Base-by-base conservation (phyloP, 2,113 vertebrate species). In the Acanthisitta chloris region DNA sequence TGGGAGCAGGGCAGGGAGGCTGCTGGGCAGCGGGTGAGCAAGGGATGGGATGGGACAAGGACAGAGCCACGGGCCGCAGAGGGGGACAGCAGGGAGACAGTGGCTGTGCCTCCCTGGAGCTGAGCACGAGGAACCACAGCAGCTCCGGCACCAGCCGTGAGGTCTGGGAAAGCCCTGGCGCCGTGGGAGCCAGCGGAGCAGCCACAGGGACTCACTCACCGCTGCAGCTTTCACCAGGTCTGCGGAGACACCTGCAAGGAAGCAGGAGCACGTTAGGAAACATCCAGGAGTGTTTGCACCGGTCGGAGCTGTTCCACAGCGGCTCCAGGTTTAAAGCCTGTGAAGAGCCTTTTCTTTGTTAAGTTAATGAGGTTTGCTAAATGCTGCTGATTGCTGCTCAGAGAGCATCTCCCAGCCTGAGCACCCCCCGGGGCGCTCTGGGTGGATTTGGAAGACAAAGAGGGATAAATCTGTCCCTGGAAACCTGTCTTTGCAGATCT, bases 251-350 rank as follows among this genome's bases (percentile, higher is more conserved):
- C 95, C 97, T 97, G 94, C n/a, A 72, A 71, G 1, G 6, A 36
- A 88, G 43, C 2, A 3, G 79, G 34, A 81, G 21, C 1, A 1
- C 5, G 55, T 81, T 38, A 36, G 51, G 40, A 23, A 59, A 8
- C 23, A 64, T 1, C 61, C 48, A 0, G 2, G 23, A 8, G 3
- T 3, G 0, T 20, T 1, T 0, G 19, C 2, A 3, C 23, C 1
- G 2, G 3, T 2, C 0, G 0, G 33, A 45, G 26, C 7, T 45
- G 46, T 6, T 59, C 48, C 10, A 10, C 14, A 71, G 42, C 79
- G 54, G 29, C 20, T 31, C 46, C 49, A 1, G 20, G 42, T 42
- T 55, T 38, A 4, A 31, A 49, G 11, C 1, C 3, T 26, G 57
- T 55, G 28, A 58, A 67, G 17, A 31, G 28, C 14, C 25, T 85